Conservation (phyloP, 2,888 invertebrate genomes). For the Myopa tessellatipennis region DNA sequence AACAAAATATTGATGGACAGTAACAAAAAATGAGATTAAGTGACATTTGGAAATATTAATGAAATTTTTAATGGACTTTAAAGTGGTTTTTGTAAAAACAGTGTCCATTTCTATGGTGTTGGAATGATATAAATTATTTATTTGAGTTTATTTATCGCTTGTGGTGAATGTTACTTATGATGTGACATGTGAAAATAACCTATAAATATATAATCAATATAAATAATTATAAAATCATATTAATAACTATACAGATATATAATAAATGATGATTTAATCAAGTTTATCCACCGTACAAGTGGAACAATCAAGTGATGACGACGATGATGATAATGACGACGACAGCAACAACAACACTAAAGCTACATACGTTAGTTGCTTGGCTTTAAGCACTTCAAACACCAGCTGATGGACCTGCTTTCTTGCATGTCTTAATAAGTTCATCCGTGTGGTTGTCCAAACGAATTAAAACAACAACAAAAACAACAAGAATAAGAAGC, state of each 20-base stretch:
- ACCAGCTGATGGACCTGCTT: constrained; percentile 48
- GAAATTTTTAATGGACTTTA: not conserved
- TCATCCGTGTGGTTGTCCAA: constrained; percentile 29
- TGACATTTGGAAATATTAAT: not conserved
- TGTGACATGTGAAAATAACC: too few relatives aligned
- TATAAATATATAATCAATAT: too few relatives aligned
- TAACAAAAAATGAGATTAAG: not conserved
- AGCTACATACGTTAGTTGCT: not conserved
- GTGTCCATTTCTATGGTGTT: too few relatives aligned
- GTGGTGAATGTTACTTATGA: too few relatives aligned
- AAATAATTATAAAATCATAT: too few relatives aligned
- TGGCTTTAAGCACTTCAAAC: constrained; percentile 42
- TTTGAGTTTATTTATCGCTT: too few relatives aligned
- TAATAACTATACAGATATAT: too few relatives aligned
- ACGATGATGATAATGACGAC: too few relatives aligned
- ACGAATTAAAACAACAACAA: constrained; percentile 20
- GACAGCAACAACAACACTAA: constrained; percentile 1
- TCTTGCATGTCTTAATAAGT: constrained; percentile 37
- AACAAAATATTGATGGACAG: not conserved
- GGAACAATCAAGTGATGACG: too few relatives aligned
- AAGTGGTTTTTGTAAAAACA: not conserved
- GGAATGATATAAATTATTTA: too few relatives aligned
- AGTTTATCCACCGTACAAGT: not conserved
- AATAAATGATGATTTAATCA: not conserved
- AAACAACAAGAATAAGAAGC: constrained; percentile 37